Evolutionary conservation across 2,113 vertebrate genomes (phyloP), one percentile per base, ranked within the genome.

Genomic region (Prunella fulvescens): DNA sequence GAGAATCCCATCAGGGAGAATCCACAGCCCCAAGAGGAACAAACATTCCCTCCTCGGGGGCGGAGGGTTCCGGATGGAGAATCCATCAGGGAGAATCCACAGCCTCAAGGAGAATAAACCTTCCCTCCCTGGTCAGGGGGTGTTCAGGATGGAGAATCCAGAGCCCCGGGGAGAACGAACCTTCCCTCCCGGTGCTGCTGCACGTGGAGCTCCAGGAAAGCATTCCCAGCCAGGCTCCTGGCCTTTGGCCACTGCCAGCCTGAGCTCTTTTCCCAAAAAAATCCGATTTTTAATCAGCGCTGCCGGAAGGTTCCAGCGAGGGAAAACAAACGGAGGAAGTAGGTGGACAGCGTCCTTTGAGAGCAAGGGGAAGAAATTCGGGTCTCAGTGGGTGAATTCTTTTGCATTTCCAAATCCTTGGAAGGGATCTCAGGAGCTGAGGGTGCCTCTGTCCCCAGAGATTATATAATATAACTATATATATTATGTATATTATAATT

Each of bases 171-270:
- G n/a, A n/a, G n/a, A n/a, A n/a, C n/a, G n/a, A n/a, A n/a, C n/a
- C n/a, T n/a, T n/a, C n/a, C n/a, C n/a, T n/a, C n/a, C 11, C 50
- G 9, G n/a, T 0, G 8, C 10, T 33, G 37, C 18, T 33, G 37
- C 18, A 23, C 12, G n/a, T 24, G 26, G 24, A 20, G 50, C 11
- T 23, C 14, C 0, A 23, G 54, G 6, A 44, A 42, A 70, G 24
- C 35, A 14, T 84, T 67, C 69, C 58, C 58, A 54, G 18, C 37
- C 42, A 16, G 12, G n/a, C n/a, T n/a, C n/a, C n/a, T n/a, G n/a
- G n/a, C n/a, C n/a, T n/a, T n/a, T n/a, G n/a, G n/a, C n/a, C n/a
- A n/a, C n/a, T n/a, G n/a, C n/a, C n/a, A n/a, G n/a, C n/a, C n/a
- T n/a, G n/a, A n/a, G n/a, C 42, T 18, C 42, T 33, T 44, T 23